A percentile compares a stretch with the other conserved stretches of the same genome.
Conservation (phyloP, 2,888 invertebrate genomes). For the Lottia gigantea region DNA sequence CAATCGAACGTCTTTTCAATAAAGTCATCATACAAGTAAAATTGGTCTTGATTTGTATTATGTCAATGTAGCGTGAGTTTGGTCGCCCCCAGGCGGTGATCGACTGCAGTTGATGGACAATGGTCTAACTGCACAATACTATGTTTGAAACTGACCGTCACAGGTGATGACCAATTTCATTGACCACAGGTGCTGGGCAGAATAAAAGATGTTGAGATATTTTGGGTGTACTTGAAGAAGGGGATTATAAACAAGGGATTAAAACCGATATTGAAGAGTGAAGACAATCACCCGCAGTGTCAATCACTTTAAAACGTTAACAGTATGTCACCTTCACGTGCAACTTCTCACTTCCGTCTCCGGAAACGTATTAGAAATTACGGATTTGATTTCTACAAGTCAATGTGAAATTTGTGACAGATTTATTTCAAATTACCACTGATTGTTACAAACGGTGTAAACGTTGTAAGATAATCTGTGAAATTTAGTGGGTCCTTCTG, state of each 20-base stretch:
- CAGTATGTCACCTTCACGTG: conserved; percentile 7
- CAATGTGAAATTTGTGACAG: too few species aligned
- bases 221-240: conserved; percentile 2
- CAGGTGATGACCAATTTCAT: conserved; percentile 4
- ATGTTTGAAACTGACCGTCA: conserved; percentile 5
- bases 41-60: conserved; percentile 4
- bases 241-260: conserved; percentile 2
- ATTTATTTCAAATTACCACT: too few species aligned
- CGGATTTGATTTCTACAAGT: too few species aligned
- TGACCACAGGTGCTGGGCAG: not conserved
- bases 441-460: too few species aligned
- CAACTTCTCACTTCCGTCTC: not conserved
- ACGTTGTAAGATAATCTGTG: too few species aligned
- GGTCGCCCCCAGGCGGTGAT: not conserved
- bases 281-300: conserved; percentile 1
- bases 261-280: not conserved
- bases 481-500: too few species aligned
- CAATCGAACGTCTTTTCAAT: conserved; percentile 2
- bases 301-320: not conserved
- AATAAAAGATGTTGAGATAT: not conserved
- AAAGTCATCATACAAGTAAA: not conserved
- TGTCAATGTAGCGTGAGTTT: conserved; percentile 3
- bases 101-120: not conserved
- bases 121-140: conserved; percentile 1
- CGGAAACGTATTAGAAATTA: not conserved